Evolutionary conservation across 2,797 vertebrate genomes (phyloP), one percentile per base, ranked within the genome.

Genomic region (Oceanodroma leucorhoa): DNA sequence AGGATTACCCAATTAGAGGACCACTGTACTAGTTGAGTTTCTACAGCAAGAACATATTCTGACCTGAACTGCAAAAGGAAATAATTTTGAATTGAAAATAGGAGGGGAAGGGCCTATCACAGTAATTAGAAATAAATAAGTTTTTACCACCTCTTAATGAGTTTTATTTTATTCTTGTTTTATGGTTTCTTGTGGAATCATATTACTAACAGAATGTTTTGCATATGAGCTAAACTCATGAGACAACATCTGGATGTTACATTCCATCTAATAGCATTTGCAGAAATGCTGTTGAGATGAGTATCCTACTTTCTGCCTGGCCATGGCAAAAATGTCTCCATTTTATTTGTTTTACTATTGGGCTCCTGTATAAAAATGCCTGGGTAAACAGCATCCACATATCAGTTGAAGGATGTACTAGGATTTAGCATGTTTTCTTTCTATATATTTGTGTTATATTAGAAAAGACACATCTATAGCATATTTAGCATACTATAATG

Each of bases 241-340:
- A 93, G 77, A 70, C 45, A 75, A 89, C 64, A 87, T 94, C 84
- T 96, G 86, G 72, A 87, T 84, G 50, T 75, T 83, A 7, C 43
- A 82, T 84, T 95, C 24, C 21, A 41, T 12, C 6, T 93, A 83
- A 95, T 23, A 46, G 45, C 62, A 94, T 94, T 94, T 91, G 19
- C 80, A 96, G 94, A 90, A 91, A 69, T 6, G 24, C 29, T 81
- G 11, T 29, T 66, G 21, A 23, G 36, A 64, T 76, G 36, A 46
- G 38, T 48, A 10, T 57, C 22, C 73, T 20, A 79, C n/a, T 48
- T 34, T 51, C 29, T 21, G 21, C 40, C 40, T 14, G 14, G 14
- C 43, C 45, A 10, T 7, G 5, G 53, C 8, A 14, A 79, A 27
- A 79, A 27, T 27, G 19, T 41, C 20, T 75, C 38, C 4, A 45